These are phyloP conservation scores for Darevskia mixta DNA, from an alignment of 2,797 vertebrate species.

Conservation along the genomic window DNA sequence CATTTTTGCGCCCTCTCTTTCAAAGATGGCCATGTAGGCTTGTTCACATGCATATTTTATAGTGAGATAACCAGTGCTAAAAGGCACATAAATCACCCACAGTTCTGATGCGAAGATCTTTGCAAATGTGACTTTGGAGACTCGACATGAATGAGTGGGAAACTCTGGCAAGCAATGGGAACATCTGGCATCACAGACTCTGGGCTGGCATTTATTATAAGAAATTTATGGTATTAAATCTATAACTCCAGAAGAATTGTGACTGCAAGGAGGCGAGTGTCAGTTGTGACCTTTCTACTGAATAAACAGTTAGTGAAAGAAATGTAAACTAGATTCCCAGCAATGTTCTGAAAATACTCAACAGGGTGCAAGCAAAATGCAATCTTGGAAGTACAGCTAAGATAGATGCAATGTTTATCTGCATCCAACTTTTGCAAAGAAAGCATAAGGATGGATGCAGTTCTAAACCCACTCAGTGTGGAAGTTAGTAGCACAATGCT, in stretches of 20 bases:
- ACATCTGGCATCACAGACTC: slow-evolving; percentile 26
- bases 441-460: not conserved
- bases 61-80: not conserved
- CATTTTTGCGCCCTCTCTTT: not conserved
- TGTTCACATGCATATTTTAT: not conserved
- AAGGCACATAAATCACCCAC: not conserved
- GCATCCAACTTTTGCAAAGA: not conserved
- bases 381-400: not conserved
- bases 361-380: not conserved
- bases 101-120: not conserved
- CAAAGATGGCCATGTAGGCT: not conserved
- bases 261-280: not conserved
- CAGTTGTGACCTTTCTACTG: slow-evolving; percentile 16
- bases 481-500: not conserved
- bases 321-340: not conserved
- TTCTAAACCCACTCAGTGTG: not conserved
- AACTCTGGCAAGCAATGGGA: slow-evolving; percentile 23
- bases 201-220: slow-evolving; percentile 13
- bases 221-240: not conserved
- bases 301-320: slow-evolving; percentile 8
- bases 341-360: not conserved
- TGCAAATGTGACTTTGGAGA: slow-evolving; percentile 4
- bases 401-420: not conserved
- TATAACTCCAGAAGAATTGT: not conserved
- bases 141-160: slow-evolving; percentile 10